These are phyloP conservation scores for Bufotes viridis DNA, from an alignment of 2,797 vertebrate species.

Conservation along the genomic window DNA sequence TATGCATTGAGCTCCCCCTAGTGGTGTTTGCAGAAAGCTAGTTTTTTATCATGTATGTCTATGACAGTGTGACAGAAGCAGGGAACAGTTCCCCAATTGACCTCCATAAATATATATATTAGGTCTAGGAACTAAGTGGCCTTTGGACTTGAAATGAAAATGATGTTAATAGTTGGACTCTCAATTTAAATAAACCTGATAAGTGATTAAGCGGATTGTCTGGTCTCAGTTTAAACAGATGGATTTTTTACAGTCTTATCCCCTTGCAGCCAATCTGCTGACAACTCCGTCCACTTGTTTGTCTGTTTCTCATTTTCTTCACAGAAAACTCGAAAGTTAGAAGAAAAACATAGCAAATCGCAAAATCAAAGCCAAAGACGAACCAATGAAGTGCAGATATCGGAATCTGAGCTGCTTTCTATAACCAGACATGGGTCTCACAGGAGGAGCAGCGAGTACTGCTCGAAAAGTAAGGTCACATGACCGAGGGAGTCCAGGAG, in stretches of 20 bases:
- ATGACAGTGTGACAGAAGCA: neutral
- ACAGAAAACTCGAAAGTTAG: neutral
- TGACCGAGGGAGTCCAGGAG: too few species aligned
- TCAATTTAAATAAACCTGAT: neutral
- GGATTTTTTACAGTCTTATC: neutral
- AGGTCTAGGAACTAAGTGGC: neutral
- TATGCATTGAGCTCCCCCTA: too few species aligned
- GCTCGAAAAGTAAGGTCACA: too few species aligned
- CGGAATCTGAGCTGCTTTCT: too few species aligned
- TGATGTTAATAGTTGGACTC: neutral
- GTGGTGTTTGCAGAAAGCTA: neutral
- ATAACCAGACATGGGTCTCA: neutral
- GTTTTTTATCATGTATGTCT: neutral
- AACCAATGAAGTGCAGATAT: neutral
- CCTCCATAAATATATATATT: neutral
- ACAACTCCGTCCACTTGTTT: neutral
- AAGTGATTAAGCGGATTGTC: neutral
- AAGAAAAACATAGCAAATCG: neutral
- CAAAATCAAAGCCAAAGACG: neutral
- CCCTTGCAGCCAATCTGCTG: neutral
- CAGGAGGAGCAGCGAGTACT: neutral
- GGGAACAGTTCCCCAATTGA: neutral
- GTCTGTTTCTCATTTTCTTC: conserved; percentile 5
- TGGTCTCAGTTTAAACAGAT: neutral
- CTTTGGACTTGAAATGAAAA: neutral